These are phyloP conservation scores for Bombus pyrosoma DNA, from an alignment of 1,140 invertebrate species.

Conservation along the genomic window DNA sequence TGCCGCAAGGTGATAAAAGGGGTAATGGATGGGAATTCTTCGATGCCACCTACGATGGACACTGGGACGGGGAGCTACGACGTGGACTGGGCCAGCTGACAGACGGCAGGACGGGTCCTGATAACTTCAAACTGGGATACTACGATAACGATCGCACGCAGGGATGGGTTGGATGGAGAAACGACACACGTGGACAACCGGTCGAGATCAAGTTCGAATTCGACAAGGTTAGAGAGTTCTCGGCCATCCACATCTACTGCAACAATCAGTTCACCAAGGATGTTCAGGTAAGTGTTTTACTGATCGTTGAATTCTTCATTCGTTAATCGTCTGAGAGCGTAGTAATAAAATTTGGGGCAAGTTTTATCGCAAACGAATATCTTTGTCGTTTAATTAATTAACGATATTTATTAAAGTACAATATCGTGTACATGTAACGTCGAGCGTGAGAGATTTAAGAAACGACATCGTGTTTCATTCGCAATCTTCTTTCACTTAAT, in stretches of 20 bases:
- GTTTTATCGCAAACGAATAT: too few species aligned
- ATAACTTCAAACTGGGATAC: constrained; percentile 88
- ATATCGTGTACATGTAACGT: too few species aligned
- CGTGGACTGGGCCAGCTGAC: constrained; percentile 89
- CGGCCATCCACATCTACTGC: constrained; percentile 90
- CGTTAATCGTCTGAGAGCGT: not conserved
- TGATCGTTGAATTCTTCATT: not conserved
- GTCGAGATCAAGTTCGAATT: constrained; percentile 94
- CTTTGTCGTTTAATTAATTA: too few species aligned
- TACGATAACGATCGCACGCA: constrained; percentile 84
- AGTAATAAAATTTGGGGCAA: too few species aligned
- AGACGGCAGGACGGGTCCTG: constrained; percentile 87
- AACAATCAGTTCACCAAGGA: constrained; percentile 91
- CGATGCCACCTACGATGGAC: constrained; percentile 91
- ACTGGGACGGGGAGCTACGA: constrained; percentile 85
- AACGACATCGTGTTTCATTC: too few species aligned
- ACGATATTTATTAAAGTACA: too few species aligned
- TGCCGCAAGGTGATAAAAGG: constrained; percentile 90
- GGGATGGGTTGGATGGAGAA: constrained; percentile 96
- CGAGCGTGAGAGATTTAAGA: too few species aligned
- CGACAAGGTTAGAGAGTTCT: constrained; percentile 92
- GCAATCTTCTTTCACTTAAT: too few species aligned
- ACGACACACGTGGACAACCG: constrained; percentile 87
- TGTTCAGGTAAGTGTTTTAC: constrained; percentile 85
- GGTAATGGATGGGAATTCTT: constrained; percentile 89